Base-by-base conservation (phyloP, 2,888 invertebrate genomes). In the Crepidodera aurea region DNA sequence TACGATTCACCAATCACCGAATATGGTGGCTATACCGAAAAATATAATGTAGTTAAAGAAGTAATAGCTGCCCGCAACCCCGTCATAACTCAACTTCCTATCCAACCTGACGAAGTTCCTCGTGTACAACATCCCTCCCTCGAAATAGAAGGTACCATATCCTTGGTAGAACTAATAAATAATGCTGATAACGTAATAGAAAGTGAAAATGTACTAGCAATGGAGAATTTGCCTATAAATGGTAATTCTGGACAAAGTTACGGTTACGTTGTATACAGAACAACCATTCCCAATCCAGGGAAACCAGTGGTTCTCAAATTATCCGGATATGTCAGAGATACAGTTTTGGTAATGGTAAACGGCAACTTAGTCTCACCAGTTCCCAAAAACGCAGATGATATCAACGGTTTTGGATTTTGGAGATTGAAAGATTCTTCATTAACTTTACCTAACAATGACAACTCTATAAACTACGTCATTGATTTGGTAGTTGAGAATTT, bases 1-100 rank as follows among this genome's bases (percentile, higher is more conserved):
- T 97, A 95, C 75, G 94, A 96, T 78, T 92, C 95, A 0, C 96
- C 96, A 0, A 81, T 97, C 68, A 86, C 85, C 8, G 96, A 96
- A 81, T 90, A 92, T 51, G 96, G 96, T 1, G 95, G 96, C 82
- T 89, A 91, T 0, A 95, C 94, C 0, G 82, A 85, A 0, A 96
- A 96, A 81, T 80, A 85, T 79, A 84, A 83, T 62, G 85, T 84
- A 1, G 85, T 93, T 51, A 85, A 88, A 68, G 81, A 88, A 6
- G 81, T 87, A 15, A 60, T 77, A 8, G 56, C 63, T 1, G 65
- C 73, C 51, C 77, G 79, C 57, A 77, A 77, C 55, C n/a, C n/a
- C n/a, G n/a, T n/a, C n/a, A n/a, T 61, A 65, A 16, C 66, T 77
- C 8, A 64, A 67, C n/a, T n/a, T 46, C 72, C 73, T 5, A 70